Evolutionary conservation across 2,888 invertebrate genomes (phyloP).

Genomic region (Tipula confusa): DNA sequence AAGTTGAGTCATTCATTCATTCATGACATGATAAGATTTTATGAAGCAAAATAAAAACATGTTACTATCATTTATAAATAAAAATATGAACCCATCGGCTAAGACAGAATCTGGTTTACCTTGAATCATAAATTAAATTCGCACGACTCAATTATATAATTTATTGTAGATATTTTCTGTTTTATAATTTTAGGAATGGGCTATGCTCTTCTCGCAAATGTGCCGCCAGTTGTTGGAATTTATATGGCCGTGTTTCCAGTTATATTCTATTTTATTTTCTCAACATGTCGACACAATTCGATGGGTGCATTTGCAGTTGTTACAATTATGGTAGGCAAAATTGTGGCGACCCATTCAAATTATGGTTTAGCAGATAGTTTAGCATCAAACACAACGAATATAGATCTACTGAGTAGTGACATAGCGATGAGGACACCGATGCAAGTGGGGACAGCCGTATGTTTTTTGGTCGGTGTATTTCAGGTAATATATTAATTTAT

Average conservation of each 20-base stretch:
- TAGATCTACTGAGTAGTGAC: neutral
- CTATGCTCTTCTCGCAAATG: conserved; percentile 17
- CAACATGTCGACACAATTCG: neutral
- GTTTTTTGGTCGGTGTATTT: neutral
- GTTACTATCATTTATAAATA: neutral
- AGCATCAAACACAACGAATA: neutral
- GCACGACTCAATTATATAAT: neutral
- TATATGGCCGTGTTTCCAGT: conserved; percentile 5
- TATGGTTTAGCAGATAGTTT: neutral
- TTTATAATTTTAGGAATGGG: neutral
- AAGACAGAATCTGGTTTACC: neutral
- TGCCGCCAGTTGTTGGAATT: conserved; percentile 3
- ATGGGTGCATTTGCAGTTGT: conserved; percentile 20
- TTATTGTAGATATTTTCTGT: neutral
- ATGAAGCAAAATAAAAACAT: neutral
- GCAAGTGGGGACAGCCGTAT: neutral
- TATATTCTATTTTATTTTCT: conserved; percentile 14
- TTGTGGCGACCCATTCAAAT: neutral
- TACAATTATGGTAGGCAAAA: conserved; percentile 26
- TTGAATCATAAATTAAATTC: neutral
- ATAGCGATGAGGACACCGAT: neutral
- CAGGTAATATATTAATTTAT: neutral
- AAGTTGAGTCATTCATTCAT: neutral
- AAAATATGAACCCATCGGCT: neutral
- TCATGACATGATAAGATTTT: neutral